These are phyloP conservation scores for Hyppa rectilinea DNA, from an alignment of 2,888 invertebrate genomes.

Conservation along the genomic window DNA sequence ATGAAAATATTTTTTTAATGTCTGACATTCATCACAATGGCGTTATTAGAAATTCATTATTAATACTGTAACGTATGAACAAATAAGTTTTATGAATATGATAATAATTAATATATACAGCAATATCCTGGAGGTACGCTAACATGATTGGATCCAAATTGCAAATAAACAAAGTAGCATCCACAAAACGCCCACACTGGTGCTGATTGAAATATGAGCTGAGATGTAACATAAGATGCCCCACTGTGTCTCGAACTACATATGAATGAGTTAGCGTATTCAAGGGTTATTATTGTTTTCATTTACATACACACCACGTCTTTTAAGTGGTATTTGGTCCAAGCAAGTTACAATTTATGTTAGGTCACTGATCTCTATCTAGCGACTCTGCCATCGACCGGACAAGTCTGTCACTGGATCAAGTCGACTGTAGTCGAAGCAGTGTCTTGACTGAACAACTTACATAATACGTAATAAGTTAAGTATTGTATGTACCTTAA, in stretches of 20 bases:
- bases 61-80: slow-evolving; percentile 27
- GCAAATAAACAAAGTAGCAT: slow-evolving; percentile 16
- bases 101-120: slow-evolving; percentile 24
- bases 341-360: slow-evolving; percentile 52
- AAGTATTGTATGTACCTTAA: slow-evolving; percentile 68
- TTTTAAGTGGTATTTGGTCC: slow-evolving; percentile 42
- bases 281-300: slow-evolving; percentile 33
- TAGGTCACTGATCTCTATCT: slow-evolving; percentile 65
- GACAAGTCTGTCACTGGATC: slow-evolving; percentile 37
- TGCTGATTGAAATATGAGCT: slow-evolving; percentile 40
- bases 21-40: slow-evolving; percentile 32
- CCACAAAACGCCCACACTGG: slow-evolving; percentile 23
- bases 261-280: slow-evolving; percentile 34
- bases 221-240: slow-evolving; percentile 26
- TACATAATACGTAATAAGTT: slow-evolving; percentile 66
- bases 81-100: slow-evolving; percentile 31
- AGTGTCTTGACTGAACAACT: slow-evolving; percentile 66
- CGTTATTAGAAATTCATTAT: slow-evolving; percentile 31
- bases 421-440: slow-evolving; percentile 59
- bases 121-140: slow-evolving; percentile 19
- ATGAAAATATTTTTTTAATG: slow-evolving; percentile 33
- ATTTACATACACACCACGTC: slow-evolving; percentile 39
- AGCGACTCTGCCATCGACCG: slow-evolving; percentile 53
- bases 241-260: slow-evolving; percentile 37
- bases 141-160: slow-evolving; percentile 6